These are phyloP conservation scores for Parascotia fuliginaria DNA, from an alignment of 2,888 invertebrate species.

Conservation along the genomic window DNA sequence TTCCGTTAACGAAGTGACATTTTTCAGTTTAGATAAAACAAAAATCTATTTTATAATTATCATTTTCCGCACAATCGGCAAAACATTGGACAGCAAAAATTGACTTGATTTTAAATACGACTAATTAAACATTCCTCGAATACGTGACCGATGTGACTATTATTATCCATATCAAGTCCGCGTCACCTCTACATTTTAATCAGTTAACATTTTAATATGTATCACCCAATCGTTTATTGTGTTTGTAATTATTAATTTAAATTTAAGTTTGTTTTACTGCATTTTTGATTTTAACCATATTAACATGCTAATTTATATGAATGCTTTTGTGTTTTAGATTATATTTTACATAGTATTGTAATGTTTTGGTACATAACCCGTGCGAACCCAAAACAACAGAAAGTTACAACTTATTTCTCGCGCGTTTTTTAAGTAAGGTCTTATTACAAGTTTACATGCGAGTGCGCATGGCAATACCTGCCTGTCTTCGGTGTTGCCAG, in stretches of 20 bases:
- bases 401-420: not conserved
- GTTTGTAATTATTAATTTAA: conserved; percentile 70
- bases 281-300: conserved; percentile 84
- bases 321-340: conserved; percentile 65
- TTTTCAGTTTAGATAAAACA: conserved; percentile 43
- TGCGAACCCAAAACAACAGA: no score
- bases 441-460: no score
- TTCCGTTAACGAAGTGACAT: conserved; percentile 31
- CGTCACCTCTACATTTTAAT: conserved; percentile 71
- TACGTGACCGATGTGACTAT: conserved; percentile 42
- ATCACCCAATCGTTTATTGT: conserved; percentile 61
- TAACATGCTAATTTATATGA: conserved; percentile 79
- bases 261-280: conserved; percentile 67
- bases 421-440: no score
- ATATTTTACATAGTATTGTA: conserved; percentile 55
- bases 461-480: no score
- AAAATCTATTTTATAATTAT: conserved; percentile 31
- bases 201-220: conserved; percentile 74
- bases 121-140: conserved; percentile 51
- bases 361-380: conserved; percentile 74
- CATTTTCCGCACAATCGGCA: conserved; percentile 55
- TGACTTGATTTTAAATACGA: conserved; percentile 79
- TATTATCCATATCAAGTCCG: conserved; percentile 33
- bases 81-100: conserved; percentile 62
- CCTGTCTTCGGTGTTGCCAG: no score